phyloP scores from a whole-genome alignment of 2,797 vertebrate genomes.

The Dromococcyx pavoninus region DNA sequence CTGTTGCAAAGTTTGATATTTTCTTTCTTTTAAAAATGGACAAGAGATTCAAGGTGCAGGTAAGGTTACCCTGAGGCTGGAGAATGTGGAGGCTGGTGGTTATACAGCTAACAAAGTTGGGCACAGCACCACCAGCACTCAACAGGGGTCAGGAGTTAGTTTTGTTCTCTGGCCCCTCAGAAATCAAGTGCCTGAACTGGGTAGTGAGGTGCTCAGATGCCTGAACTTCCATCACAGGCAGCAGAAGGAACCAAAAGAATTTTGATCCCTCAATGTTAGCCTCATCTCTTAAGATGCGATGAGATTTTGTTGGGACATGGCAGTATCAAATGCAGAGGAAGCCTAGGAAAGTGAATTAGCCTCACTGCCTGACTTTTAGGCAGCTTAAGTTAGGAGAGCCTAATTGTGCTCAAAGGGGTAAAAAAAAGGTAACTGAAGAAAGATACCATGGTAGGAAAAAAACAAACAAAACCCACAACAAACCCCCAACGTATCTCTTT shows the following conservation, averaged over 20 bases:
- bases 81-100: neutral
- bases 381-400: neutral
- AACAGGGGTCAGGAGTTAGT: neutral
- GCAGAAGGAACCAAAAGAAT: neutral
- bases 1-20: neutral
- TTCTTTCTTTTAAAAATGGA: neutral
- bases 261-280: neutral
- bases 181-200: neutral
- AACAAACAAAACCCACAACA: too few relatives aligned
- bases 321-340: neutral
- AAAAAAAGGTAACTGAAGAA: neutral
- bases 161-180: neutral
- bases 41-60: neutral
- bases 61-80: neutral
- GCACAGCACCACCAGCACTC: neutral
- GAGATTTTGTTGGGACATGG: neutral
- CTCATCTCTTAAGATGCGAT: accelerated
- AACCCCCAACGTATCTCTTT: neutral
- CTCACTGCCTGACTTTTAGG: neutral
- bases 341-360: neutral
- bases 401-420: neutral
- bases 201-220: neutral
- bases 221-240: neutral
- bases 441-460: neutral
- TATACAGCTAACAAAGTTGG: neutral